Evolutionary conservation across 2,113 vertebrate genomes (phyloP).

Genomic region (Spea multiplicata): DNA sequence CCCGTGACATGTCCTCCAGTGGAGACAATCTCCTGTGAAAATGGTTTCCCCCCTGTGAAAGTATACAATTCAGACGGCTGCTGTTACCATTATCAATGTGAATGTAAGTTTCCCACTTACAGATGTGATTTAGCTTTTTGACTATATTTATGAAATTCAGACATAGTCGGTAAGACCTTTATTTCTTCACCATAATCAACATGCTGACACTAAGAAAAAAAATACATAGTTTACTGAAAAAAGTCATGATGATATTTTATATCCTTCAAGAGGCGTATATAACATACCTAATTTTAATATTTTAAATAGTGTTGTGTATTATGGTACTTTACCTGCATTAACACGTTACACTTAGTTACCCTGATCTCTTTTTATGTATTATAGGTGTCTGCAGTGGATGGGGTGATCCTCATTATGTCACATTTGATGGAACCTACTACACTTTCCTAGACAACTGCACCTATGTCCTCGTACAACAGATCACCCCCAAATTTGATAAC

Average conservation of each 20-base stretch:
- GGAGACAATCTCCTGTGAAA: constrained; percentile 73
- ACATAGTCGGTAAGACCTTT: too few relatives aligned
- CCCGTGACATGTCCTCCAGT: constrained; percentile 68
- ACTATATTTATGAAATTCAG: too few relatives aligned
- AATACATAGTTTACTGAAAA: too few relatives aligned
- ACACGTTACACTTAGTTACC: too few relatives aligned
- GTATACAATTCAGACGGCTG: constrained; percentile 71
- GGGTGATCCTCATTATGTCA: constrained; percentile 76
- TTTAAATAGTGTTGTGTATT: too few relatives aligned
- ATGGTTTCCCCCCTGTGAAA: constrained; percentile 70
- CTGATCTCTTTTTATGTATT: neutral
- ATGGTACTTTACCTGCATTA: too few relatives aligned
- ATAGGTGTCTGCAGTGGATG: constrained; percentile 82
- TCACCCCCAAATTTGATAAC: constrained; percentile 64
- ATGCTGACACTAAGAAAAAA: too few relatives aligned
- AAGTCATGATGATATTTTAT: too few relatives aligned
- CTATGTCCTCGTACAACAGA: constrained; percentile 82
- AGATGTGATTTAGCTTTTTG: too few relatives aligned
- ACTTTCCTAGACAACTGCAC: constrained; percentile 79
- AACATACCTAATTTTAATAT: too few relatives aligned
- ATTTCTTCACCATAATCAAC: too few relatives aligned
- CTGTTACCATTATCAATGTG: constrained; percentile 78
- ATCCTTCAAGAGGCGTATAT: too few relatives aligned
- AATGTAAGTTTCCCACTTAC: constrained; percentile 73
- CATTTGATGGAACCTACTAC: constrained; percentile 83